A percentile compares a stretch with the other conserved stretches of the same genome.
These are phyloP conservation scores for Grus americana DNA, from an alignment of 2,113 vertebrate species.

Conservation along the genomic window DNA sequence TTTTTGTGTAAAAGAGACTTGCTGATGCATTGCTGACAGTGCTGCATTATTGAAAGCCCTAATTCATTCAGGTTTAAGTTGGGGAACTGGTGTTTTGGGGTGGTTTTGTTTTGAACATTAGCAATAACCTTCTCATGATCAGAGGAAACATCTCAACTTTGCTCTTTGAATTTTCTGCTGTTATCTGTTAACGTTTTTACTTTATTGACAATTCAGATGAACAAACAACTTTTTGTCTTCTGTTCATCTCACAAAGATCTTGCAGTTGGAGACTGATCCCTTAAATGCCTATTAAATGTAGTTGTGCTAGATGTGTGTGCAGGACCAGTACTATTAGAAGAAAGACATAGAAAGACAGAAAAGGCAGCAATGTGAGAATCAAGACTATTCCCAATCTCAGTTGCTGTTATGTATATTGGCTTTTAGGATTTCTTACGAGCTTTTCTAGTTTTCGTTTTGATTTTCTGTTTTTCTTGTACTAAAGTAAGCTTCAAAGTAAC, in stretches of 20 bases:
- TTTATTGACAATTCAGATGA: neutral
- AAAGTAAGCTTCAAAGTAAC: neutral
- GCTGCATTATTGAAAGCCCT: neutral
- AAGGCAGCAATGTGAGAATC: neutral
- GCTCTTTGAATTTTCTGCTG: neutral
- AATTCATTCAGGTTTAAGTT: neutral
- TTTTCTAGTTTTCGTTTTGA: neutral
- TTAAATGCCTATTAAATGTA: neutral
- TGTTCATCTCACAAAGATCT: neutral
- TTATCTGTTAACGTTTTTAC: neutral
- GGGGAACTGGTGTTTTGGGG: neutral
- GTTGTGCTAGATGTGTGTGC: neutral
- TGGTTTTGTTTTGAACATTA: neutral
- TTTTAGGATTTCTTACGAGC: neutral
- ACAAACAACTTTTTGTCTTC: neutral
- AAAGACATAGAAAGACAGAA: neutral
- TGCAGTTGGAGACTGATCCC: neutral
- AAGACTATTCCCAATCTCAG: neutral
- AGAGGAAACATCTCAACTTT: neutral
- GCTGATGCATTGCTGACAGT: conserved; percentile 28
- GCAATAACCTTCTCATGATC: neutral
- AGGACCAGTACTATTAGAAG: neutral
- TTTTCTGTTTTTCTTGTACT: neutral
- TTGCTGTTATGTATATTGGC: neutral
- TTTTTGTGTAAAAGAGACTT: neutral